Conservation (phyloP, 1,140 invertebrate species). For the Nymphalis io region DNA sequence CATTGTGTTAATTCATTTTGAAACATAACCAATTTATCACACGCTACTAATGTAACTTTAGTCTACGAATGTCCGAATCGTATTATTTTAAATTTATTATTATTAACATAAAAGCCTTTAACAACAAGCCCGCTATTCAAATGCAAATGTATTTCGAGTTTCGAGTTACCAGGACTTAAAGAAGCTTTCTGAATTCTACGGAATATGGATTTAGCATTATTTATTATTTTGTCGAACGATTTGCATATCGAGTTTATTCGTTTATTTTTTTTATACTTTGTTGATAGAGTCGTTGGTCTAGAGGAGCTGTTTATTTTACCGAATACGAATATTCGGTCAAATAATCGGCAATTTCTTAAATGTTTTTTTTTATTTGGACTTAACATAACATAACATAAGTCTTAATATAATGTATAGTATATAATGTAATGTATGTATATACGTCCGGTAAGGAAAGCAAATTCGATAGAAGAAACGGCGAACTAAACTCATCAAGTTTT, state of each 20-base stretch:
- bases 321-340: no score
- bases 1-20: not conserved
- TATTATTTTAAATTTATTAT: constrained; percentile 6
- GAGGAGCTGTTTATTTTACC: no score
- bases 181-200: not conserved
- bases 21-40: not conserved
- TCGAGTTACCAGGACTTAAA: not conserved
- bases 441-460: no score
- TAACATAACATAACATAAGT: no score
- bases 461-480: no score
- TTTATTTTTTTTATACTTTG: no score
- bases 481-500: no score
- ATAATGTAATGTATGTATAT: no score
- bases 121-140: not conserved
- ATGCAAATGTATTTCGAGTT: constrained; percentile 1
- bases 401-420: no score
- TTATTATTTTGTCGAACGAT: not conserved
- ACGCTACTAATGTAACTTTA: not conserved
- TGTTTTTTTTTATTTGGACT: no score
- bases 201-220: constrained; percentile 1
- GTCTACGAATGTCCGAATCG: not conserved
- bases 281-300: no score
- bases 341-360: no score
- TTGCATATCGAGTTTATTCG: not conserved
- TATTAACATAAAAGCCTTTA: not conserved